Percentiles rank a stretch among this genome's conserved stretches.
These are phyloP conservation scores for Odobenus rosmarus DNA, from an alignment of 2,113 vertebrate genomes.

Conservation along the genomic window DNA sequence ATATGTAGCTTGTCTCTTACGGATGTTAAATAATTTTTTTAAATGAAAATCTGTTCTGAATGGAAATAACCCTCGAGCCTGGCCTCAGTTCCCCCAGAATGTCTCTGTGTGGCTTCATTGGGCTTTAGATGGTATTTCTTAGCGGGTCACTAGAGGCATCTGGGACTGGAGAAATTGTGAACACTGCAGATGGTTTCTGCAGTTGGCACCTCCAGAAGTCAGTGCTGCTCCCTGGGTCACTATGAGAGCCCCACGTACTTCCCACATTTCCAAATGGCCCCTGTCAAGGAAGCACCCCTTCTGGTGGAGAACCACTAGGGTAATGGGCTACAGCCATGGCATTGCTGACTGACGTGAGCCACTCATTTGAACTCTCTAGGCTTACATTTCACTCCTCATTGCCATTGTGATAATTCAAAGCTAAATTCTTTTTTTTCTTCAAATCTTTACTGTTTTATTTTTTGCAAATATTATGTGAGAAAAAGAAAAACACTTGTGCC, in stretches of 20 bases:
- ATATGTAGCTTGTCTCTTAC: background rate
- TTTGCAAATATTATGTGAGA: conserved; percentile 33
- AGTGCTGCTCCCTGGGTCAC: background rate
- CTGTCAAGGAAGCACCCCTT: background rate
- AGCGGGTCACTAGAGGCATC: background rate
- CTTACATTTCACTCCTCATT: background rate
- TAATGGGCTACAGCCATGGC: background rate
- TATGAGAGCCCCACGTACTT: background rate
- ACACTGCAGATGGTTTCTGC: background rate
- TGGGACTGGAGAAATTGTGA: background rate
- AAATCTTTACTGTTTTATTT: conserved; percentile 1
- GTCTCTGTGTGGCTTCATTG: background rate
- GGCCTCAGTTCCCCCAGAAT: background rate
- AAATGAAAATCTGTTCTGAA: background rate
- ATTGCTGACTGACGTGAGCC: background rate
- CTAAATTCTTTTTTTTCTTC: background rate
- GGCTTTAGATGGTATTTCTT: background rate
- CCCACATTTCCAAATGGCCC: background rate
- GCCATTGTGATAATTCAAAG: background rate
- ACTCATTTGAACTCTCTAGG: background rate
- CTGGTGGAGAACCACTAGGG: background rate
- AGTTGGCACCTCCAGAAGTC: background rate
- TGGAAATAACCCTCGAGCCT: background rate
- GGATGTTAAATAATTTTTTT: background rate
- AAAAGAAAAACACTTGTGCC: background rate